Conservation (phyloP, 2,113 vertebrate genomes). For the Pionites leucogaster region DNA sequence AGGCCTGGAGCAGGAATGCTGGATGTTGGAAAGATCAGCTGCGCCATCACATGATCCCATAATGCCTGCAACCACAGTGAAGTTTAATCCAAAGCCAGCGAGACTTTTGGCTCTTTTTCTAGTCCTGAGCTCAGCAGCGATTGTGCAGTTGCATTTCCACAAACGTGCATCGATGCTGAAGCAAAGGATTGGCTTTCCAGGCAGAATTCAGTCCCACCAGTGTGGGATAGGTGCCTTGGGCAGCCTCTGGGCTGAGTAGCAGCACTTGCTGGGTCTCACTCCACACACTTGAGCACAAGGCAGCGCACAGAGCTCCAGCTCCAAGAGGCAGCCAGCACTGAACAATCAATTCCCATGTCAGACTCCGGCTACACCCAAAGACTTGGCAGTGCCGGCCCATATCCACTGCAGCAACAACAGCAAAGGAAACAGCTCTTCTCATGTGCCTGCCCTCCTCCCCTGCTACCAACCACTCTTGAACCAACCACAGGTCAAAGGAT, state of each 20-base stretch:
- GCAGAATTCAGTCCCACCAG: not conserved
- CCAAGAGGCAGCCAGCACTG: not conserved
- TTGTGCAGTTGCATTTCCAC: not conserved
- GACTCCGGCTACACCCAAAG: slow-evolving; percentile 11
- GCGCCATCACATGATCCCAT: not conserved
- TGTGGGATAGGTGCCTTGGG: not conserved
- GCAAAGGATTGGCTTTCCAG: not conserved
- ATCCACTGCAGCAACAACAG: not conserved
- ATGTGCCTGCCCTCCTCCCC: not conserved
- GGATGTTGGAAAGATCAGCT: not conserved
- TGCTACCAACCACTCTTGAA: not conserved
- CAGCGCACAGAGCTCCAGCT: not conserved
- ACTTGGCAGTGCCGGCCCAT: not conserved
- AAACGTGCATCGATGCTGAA: not conserved
- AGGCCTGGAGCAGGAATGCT: not conserved
- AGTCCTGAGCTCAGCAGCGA: slow-evolving; percentile 34
- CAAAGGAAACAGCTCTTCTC: not conserved
- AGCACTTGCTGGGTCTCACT: not conserved
- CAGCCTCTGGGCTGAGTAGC: not conserved
- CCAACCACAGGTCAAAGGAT: not conserved
- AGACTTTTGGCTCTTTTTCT: slow-evolving; percentile 1
- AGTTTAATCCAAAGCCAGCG: not conserved
- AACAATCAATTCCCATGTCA: not conserved
- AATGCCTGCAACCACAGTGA: not conserved
- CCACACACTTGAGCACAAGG: not conserved